Base-by-base conservation (phyloP, 2,888 invertebrate species). In the Euzetes globulus region DNA sequence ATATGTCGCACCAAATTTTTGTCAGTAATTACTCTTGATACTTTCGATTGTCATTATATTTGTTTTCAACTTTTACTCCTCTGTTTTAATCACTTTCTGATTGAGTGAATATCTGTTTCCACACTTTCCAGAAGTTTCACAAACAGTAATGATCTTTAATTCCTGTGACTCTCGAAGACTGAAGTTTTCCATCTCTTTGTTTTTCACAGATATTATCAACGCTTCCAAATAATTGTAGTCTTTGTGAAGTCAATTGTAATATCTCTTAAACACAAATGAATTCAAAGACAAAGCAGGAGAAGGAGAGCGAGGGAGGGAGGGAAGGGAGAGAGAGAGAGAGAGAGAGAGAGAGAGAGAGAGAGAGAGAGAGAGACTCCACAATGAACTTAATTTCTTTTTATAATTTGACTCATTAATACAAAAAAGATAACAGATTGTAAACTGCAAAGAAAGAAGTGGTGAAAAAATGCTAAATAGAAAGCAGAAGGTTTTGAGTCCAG, bases 1-100 rank as follows among this genome's bases (percentile, higher is more conserved):
- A 27, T 58, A 27, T 27, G 27, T 58, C 3, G 13, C 17, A 22
- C 25, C 19, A 27, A 29, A 22, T 5, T 15, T 58, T 29, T 27
- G n/a, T 22, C 17, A 60, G 33, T 41, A 65, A 65, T 37, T 33
- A 60, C 13, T 65, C 37, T 65, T 2, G 19, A n/a, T 41, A 7
- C 27, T 27, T 37, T 58, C 11, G 11, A n/a, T n/a, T 27, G 19
- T 65, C 9, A 29, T 27, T 15, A 17, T 60, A 27, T 60, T 60
- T 60, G 33, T 29, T 29, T 60, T 15, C 3, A 33, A 17, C 17
- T 2, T 27, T 27, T 33, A 9, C 27, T n/a, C 29, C 5, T 63
- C n/a, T 17, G 7, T 60, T 65, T 65, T 65, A 65, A 65, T 65
- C 63, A 41, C 37, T 65, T 65, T 65, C 63, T 65, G 63, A 65